A percentile compares a stretch with the other conserved stretches of the same genome.
phyloP scores from a whole-genome alignment of 2,113 vertebrate species.

The Charina bottae region DNA sequence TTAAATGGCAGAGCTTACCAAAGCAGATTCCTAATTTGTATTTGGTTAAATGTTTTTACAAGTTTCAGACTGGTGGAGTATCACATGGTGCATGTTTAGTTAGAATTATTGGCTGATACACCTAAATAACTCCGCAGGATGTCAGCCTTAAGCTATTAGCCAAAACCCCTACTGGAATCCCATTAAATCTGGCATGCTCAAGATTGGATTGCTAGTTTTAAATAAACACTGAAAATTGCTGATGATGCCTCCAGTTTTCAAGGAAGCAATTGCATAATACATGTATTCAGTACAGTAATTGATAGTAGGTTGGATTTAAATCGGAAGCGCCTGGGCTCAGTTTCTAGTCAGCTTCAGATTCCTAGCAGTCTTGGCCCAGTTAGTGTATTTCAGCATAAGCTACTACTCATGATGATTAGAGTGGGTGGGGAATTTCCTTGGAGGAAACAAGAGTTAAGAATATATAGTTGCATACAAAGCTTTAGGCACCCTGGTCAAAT shows the following conservation, averaged over 20 bases:
- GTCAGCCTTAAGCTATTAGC: not conserved
- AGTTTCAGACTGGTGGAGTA: not conserved
- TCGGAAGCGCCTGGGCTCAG: not conserved
- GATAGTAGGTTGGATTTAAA: not conserved
- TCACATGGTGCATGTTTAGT: not conserved
- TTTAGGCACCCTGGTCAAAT: too few relatives aligned
- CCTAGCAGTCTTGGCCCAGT: not conserved
- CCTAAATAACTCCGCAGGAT: not conserved
- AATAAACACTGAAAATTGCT: not conserved
- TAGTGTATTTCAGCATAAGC: not conserved
- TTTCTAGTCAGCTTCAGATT: not conserved
- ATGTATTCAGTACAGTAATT: not conserved
- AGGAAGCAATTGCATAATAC: not conserved
- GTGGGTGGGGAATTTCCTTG: not conserved
- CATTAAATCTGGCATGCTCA: not conserved
- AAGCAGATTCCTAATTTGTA: not conserved
- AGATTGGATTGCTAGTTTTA: not conserved
- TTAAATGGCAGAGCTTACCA: not conserved
- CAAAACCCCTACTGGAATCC: not conserved
- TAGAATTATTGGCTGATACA: not conserved
- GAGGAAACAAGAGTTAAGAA: not conserved
- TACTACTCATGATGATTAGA: not conserved
- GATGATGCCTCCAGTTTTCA: not conserved
- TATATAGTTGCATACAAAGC: not conserved
- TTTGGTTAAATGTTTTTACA: not conserved